A percentile compares a stretch with the other conserved stretches of the same genome.
phyloP scores from a whole-genome alignment of 2,888 invertebrate species.

The Poecilobothrus nobilitatus region DNA sequence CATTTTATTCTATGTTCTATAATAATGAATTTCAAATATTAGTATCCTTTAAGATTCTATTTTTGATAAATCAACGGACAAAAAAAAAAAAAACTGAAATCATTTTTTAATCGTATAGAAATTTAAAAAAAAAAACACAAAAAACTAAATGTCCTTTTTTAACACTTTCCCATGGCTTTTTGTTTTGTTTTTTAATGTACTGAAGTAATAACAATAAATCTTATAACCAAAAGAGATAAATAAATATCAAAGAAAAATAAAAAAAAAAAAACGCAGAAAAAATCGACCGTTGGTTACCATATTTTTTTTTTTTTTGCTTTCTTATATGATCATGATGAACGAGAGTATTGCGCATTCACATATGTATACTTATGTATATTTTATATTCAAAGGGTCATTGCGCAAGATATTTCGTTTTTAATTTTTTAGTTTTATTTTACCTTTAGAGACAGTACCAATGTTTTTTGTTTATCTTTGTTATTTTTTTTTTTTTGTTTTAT shows the following conservation, averaged over 20 bases:
- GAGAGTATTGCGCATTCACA: not conserved
- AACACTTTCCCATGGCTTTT: constrained; percentile 7
- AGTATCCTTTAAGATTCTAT: not conserved
- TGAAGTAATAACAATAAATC: not conserved
- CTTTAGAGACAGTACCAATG: too few relatives aligned
- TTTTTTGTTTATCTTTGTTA: too few relatives aligned
- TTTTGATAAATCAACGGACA: not conserved
- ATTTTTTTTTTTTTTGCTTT: not conserved
- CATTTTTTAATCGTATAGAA: not conserved
- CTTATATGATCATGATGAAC: not conserved
- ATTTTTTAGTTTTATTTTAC: too few relatives aligned
- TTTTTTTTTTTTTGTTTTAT: too few relatives aligned
- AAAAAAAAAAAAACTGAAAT: not conserved
- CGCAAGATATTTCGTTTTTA: not conserved
- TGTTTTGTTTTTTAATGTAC: not conserved
- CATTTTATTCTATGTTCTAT: too few relatives aligned
- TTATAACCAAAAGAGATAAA: not conserved
- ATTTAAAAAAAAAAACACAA: not conserved
- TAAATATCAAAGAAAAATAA: not conserved
- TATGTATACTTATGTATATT: not conserved
- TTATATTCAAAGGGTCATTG: not conserved
- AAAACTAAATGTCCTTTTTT: not conserved
- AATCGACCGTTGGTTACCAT: constrained; percentile 8
- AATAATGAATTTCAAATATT: not conserved
- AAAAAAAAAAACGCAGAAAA: too few relatives aligned